phyloP scores from a whole-genome alignment of 2,888 invertebrate genomes.

The Yponomeuta evonymella region DNA sequence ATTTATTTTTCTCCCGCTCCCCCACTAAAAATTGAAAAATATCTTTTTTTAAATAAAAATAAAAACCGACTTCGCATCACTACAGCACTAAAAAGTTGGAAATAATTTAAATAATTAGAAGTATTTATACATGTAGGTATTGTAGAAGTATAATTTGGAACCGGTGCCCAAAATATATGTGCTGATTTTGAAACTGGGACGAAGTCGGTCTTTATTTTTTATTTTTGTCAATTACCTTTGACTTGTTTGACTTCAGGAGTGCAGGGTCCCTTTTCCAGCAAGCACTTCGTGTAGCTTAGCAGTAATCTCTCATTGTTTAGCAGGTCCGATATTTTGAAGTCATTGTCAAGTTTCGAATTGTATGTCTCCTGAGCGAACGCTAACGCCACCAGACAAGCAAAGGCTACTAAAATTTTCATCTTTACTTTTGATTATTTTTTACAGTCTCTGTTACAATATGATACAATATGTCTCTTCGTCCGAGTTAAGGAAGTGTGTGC shows the following conservation, averaged over 20 bases:
- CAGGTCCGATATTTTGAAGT: conserved; percentile 81
- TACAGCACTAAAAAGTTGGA: no score
- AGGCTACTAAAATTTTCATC: background rate
- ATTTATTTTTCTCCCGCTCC: no score
- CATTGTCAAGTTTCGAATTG: conserved; percentile 75
- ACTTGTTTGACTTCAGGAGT: conserved; percentile 82
- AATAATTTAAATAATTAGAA: no score
- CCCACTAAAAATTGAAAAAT: no score
- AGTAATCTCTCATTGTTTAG: conserved; percentile 80
- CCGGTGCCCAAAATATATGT: no score
- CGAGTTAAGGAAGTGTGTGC: background rate
- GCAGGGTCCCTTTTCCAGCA: conserved; percentile 80
- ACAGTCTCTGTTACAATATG: background rate
- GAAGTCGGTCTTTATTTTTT: no score
- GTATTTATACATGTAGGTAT: no score
- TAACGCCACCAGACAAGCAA: conserved; percentile 35
- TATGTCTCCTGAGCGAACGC: conserved; percentile 65
- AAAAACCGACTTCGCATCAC: no score
- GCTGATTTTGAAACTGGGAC: no score
- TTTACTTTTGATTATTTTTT: background rate
- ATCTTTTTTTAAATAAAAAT: no score
- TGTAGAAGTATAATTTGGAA: no score
- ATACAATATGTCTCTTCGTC: background rate
- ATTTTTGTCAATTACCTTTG: background rate
- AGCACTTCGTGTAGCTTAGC: conserved; percentile 80